Conservation (phyloP, 1,140 invertebrate species). For the Melitaea cinxia region DNA sequence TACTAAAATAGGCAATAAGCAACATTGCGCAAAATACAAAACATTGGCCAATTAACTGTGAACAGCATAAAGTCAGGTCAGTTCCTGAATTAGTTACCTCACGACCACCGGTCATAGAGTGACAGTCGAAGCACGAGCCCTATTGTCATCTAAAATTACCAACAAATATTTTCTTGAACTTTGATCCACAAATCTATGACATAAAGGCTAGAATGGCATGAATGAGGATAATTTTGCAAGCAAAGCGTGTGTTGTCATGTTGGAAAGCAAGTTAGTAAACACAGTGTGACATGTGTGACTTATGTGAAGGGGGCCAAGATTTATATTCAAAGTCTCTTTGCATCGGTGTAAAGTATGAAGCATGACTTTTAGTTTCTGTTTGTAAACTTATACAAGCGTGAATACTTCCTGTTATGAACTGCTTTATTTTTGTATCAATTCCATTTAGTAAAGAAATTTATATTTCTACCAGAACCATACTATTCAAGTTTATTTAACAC, state of each 20-base stretch:
- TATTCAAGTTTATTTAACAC: background rate
- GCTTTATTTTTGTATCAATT: background rate
- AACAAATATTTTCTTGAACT: slow-evolving; percentile 14
- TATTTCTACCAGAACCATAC: too few relatives aligned
- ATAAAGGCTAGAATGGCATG: slow-evolving; percentile 25
- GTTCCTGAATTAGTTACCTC: slow-evolving; percentile 57
- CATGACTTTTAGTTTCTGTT: slow-evolving; percentile 49
- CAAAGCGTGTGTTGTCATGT: slow-evolving; percentile 47
- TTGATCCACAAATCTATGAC: slow-evolving; percentile 1
- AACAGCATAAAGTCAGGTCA: slow-evolving; percentile 45
- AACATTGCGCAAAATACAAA: slow-evolving; percentile 14
- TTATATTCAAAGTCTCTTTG: slow-evolving; percentile 50
- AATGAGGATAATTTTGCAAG: slow-evolving; percentile 5
- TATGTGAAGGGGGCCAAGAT: slow-evolving; percentile 50
- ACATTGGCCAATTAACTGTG: slow-evolving; percentile 12
- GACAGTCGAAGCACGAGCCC: slow-evolving; percentile 48
- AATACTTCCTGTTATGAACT: slow-evolving; percentile 23
- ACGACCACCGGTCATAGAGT: slow-evolving; percentile 48
- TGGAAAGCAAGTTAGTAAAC: slow-evolving; percentile 61
- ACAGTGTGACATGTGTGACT: slow-evolving; percentile 56
- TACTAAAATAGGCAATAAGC: background rate
- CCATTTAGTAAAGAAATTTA: too few relatives aligned
- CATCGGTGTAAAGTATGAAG: slow-evolving; percentile 48
- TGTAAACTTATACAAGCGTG: slow-evolving; percentile 36
- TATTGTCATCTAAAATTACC: slow-evolving; percentile 41